Evolutionary conservation across 2,888 invertebrate species (phyloP).

Genomic region (Endotricha flammealis): DNA sequence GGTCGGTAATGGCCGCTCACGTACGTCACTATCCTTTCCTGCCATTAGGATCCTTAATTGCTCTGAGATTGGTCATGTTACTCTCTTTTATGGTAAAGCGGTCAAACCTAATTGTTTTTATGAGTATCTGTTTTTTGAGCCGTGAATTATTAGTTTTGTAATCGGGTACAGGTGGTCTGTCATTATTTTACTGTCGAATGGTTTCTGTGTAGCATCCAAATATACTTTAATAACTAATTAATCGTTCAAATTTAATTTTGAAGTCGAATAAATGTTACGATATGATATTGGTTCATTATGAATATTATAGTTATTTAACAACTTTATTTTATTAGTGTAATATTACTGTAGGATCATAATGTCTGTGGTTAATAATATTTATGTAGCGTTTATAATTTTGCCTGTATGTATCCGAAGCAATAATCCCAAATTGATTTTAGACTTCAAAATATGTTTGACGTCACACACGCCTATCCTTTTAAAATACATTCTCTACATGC

Average conservation of each 20-base stretch:
- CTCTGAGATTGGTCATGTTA: constrained; percentile 67
- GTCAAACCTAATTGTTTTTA: constrained; percentile 75
- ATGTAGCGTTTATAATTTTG: no score
- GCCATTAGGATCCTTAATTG: constrained; percentile 74
- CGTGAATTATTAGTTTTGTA: constrained; percentile 58
- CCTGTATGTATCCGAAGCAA: no score
- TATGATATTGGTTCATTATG: constrained; percentile 18
- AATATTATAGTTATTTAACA: no score
- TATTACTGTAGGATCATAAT: no score
- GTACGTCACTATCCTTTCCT: constrained; percentile 58
- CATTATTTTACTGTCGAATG: constrained; percentile 40
- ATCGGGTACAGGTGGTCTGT: constrained; percentile 61
- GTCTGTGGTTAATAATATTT: no score
- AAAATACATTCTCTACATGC: no score
- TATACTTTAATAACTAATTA: constrained; percentile 40
- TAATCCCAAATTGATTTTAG: no score
- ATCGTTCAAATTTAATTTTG: constrained; percentile 23
- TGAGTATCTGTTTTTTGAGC: constrained; percentile 66
- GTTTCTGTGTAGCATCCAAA: constrained; percentile 56
- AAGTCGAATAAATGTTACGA: constrained; percentile 13
- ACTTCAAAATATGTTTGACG: no score
- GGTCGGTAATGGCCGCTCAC: constrained; percentile 37
- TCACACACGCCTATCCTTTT: no score
- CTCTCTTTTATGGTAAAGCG: constrained; percentile 73
- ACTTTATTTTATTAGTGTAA: no score